Base-by-base conservation (phyloP, 2,113 vertebrate species). In the Vanacampus margaritifer region DNA sequence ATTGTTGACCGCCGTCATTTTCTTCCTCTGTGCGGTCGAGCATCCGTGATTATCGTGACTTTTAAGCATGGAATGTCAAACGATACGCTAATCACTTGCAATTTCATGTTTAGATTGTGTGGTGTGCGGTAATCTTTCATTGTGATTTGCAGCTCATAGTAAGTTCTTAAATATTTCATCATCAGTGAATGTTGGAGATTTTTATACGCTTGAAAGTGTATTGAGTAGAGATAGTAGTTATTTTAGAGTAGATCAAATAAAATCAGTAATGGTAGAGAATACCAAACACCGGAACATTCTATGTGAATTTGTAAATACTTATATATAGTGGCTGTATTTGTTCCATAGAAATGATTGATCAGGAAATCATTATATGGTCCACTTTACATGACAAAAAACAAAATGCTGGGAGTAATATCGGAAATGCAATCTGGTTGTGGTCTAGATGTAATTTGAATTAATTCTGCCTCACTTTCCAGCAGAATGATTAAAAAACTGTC, bases 1-100 rank as follows among this genome's bases (percentile, higher is more conserved):
- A 68, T 78, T 87, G 76, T 84, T 86, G 77, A 83, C 84, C 81
- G 64, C 59, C 68, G 65, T 72, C 69, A 71, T 82, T 79, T 85
- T 74, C 83, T 83, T 83, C 82, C 84, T 85, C 81, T 64, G 84
- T 75, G 65, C 53, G 54, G 13, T 68, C 77, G 85, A 74, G 68
- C 71, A 73, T 81, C 79, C 71, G 65, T 73, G 64, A 80, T 84
- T 77, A 79, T 81, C 23, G 71, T 43, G 23, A 64, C 53, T 32
- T 64, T 60, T 59, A 51, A 6, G 60, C 23, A 48, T 69, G 54
- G 79, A 73, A 74, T 79, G 48, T 73, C 48, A 28, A 41, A 74
- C 48, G n/a, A 61, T 73, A 74, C 45, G 26, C 51, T 53, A 72
- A 57, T 71, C 21, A 36, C 9, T 8, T 64, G 45, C 2, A 39